Conservation (phyloP, 2,888 invertebrate species). For the Himalopsyche kuldschensis region DNA sequence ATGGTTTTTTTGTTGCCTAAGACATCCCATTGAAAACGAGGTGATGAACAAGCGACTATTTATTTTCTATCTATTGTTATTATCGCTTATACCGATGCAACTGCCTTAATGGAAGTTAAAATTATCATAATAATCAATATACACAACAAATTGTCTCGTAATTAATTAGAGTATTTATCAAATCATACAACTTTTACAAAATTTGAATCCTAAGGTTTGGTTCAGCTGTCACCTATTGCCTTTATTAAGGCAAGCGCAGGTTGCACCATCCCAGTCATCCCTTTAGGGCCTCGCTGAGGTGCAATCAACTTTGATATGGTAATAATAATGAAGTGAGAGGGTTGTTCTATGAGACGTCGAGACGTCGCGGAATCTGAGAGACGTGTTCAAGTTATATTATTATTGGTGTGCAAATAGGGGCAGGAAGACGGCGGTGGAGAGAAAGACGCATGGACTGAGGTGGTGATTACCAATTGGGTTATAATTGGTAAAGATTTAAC, state of each 20-base stretch:
- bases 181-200: too few relatives aligned
- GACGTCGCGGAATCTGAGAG: conserved; percentile 37
- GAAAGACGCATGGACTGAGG: background rate
- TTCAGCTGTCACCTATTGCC: conserved; percentile 21
- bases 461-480: background rate
- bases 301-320: conserved; percentile 41
- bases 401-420: conserved; percentile 12
- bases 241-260: conserved; percentile 27
- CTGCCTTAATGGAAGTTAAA: too few relatives aligned
- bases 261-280: conserved; percentile 26
- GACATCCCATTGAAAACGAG: too few relatives aligned
- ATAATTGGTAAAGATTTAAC: too few relatives aligned
- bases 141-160: too few relatives aligned
- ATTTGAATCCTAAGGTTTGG: background rate
- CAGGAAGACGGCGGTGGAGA: background rate
- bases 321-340: conserved; percentile 36
- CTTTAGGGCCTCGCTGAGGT: conserved; percentile 11
- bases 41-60: background rate
- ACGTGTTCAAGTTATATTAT: conserved; percentile 38
- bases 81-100: too few relatives aligned
- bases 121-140: too few relatives aligned
- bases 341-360: conserved; percentile 20
- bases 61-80: background rate
- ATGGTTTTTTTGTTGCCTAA: too few relatives aligned
- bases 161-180: too few relatives aligned